Conservation (phyloP, 2,888 invertebrate species). For the Thymelicus lineola region DNA sequence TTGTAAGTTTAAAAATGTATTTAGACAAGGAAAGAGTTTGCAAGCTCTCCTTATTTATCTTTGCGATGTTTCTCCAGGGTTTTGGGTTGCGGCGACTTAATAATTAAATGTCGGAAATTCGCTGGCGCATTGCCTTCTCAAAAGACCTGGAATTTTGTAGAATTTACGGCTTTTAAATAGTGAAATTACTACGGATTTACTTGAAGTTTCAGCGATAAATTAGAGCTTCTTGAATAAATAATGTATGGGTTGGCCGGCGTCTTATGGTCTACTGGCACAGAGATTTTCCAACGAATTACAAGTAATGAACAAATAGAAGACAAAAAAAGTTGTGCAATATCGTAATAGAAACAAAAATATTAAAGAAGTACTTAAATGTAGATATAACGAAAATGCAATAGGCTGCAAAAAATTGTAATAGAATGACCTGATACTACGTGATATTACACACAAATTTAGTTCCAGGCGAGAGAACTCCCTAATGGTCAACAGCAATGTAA, state of each 20-base stretch:
- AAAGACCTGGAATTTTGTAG: constrained; percentile 37
- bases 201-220: constrained; percentile 26
- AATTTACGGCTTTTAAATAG: constrained; percentile 35
- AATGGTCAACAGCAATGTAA: no score
- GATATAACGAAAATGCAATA: no score
- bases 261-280: not conserved
- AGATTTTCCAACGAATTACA: not conserved
- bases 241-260: not conserved
- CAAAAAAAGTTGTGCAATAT: no score
- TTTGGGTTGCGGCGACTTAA: constrained; percentile 49
- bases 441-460: no score
- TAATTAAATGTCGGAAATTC: constrained; percentile 51
- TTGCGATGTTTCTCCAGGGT: constrained; percentile 47
- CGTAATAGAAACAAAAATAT: no score
- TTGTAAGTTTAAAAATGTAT: constrained; percentile 35
- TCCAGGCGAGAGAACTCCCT: no score
- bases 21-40: constrained; percentile 43
- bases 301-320: no score
- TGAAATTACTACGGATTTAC: constrained; percentile 35
- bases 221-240: constrained; percentile 7
- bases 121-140: constrained; percentile 36
- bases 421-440: no score
- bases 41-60: constrained; percentile 45
- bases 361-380: no score
- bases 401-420: no score